A percentile compares a stretch with the other conserved stretches of the same genome.
phyloP scores from a whole-genome alignment of 2,113 vertebrate species.

The Hemibagrus wyckioides region DNA sequence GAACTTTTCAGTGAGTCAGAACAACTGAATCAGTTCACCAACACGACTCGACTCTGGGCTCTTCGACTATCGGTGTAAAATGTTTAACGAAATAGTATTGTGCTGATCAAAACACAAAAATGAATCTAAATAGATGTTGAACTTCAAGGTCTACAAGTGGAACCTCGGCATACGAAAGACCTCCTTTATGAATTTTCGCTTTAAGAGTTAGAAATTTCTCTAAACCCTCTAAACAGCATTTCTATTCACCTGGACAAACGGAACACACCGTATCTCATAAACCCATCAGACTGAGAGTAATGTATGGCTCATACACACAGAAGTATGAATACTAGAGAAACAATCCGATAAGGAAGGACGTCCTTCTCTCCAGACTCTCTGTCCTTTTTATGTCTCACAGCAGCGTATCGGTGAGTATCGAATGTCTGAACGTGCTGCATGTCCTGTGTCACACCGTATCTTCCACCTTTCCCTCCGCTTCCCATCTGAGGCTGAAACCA shows the following conservation, averaged over 20 bases:
- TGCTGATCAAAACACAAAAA: background rate
- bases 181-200: background rate
- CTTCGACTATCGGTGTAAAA: background rate
- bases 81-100: background rate
- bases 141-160: background rate
- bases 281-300: background rate
- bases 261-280: background rate
- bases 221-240: background rate
- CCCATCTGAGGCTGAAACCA: conserved; percentile 23
- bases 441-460: conserved; percentile 27
- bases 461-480: background rate
- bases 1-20: background rate
- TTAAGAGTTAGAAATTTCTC: background rate
- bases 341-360: background rate
- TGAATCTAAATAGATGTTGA: background rate
- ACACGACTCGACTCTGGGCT: background rate
- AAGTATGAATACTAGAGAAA: background rate
- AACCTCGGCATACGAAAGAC: too few relatives aligned
- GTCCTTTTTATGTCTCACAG: background rate
- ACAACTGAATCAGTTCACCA: background rate
- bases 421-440: background rate
- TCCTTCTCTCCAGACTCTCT: background rate
- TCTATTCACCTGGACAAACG: background rate
- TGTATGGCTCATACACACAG: background rate
- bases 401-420: background rate